These are phyloP conservation scores for Prosopocoilus inquinatus DNA, from an alignment of 2,888 invertebrate species.

Conservation along the genomic window DNA sequence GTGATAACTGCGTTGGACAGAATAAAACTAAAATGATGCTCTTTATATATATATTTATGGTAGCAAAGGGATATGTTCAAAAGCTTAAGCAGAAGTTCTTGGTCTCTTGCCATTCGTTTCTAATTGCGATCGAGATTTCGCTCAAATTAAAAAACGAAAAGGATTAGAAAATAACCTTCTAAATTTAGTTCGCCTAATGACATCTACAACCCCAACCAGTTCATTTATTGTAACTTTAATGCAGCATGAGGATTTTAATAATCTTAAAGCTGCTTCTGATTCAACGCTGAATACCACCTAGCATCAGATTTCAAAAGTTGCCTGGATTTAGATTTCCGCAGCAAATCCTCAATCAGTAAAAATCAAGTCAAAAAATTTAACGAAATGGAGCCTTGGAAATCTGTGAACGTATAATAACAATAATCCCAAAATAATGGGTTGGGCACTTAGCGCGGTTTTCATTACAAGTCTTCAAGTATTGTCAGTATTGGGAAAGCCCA, in stretches of 20 bases:
- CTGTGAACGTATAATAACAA: too few species aligned
- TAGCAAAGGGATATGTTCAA: not conserved
- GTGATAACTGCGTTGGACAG: not conserved
- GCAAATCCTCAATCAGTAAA: conserved; percentile 13
- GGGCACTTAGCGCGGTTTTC: too few species aligned
- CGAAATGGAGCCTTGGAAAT: too few species aligned
- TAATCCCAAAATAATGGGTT: too few species aligned
- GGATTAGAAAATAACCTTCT: conserved; percentile 14
- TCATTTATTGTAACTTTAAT: conserved; percentile 17
- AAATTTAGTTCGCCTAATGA: conserved; percentile 16
- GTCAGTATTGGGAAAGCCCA: too few species aligned
- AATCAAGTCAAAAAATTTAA: not conserved
- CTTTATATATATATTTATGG: not conserved
- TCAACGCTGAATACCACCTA: conserved; percentile 9
- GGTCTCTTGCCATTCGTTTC: not conserved
- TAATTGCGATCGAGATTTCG: not conserved
- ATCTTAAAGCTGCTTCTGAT: conserved; percentile 12
- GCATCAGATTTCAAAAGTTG: conserved; percentile 14
- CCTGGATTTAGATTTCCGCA: conserved; percentile 15
- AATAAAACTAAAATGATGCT: not conserved
- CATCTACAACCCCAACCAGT: conserved; percentile 14
- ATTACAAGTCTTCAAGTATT: too few species aligned
- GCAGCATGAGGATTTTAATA: conserved; percentile 16
- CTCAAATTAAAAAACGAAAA: not conserved
- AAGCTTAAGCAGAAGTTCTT: not conserved